Base-by-base conservation (phyloP, 2,113 vertebrate genomes). In the Nerophis ophidion region DNA sequence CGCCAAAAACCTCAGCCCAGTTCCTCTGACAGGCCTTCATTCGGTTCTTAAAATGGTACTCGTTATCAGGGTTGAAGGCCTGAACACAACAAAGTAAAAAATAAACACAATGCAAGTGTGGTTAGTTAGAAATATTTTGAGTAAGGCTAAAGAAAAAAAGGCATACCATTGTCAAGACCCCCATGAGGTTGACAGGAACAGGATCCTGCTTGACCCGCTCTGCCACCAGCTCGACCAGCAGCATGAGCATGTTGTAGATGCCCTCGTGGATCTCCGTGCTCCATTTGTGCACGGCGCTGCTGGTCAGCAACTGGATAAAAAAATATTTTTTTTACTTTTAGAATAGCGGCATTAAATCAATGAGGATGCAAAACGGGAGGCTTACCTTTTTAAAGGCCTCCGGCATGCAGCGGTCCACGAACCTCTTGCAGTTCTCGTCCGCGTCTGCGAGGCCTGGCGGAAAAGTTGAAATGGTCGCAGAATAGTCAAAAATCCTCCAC, bases 161-260 rank as follows among this genome's bases (percentile, higher is more conserved):
- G 8, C 77, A 87, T 49, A 99, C 97, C 95, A 98, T 97, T 59
- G 95, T 95, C 66, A 99, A 91, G 44, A 99, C 96, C 38, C 91
- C 88, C 17, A 99, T 91, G 55, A 99, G 89, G 71, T 93, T 92
- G 48, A 93, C 89, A 0, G 97, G 95, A 53, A 98, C 92, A 12
- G 97, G 95, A 60, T 98, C 95, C 86, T 95, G 95, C 82, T 98
- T 98, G 61, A 97, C 92, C 81, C 96, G 89, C 81, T 98, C 96
- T 44, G 95, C 95, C 65, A 93, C 96, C 82, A 99, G 83, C 76
- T 99, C 95, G 81, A 99, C 93, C 76, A 99, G 87, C 51, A 99
- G 71, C 95, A 98, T 98, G 57, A 99, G 83, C 97, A 99, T 99
- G 87, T 98, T 98, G 87, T 98, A 98, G 89, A 99, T 99, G 49